phyloP scores from a whole-genome alignment of 2,113 vertebrate species.

The Andinoacara biseriatus region DNA sequence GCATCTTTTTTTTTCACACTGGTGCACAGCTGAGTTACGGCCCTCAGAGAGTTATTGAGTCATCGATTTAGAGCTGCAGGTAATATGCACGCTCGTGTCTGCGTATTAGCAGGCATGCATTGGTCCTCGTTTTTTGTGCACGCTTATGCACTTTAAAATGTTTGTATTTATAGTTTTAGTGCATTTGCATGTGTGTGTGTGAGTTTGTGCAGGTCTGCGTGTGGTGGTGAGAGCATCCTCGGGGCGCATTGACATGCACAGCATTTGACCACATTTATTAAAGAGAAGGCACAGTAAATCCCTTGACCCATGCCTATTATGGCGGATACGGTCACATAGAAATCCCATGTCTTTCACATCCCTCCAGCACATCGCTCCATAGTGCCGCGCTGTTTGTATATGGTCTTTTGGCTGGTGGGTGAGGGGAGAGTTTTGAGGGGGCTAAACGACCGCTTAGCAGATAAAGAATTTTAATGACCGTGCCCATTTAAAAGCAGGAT shows the following conservation, averaged over 20 bases:
- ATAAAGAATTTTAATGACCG: constrained; percentile 77
- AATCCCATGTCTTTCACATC: constrained; percentile 69
- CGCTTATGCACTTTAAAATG: not conserved
- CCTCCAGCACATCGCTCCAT: constrained; percentile 51
- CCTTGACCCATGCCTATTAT: constrained; percentile 50
- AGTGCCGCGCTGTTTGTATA: constrained; percentile 59
- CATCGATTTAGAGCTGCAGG: too few species aligned
- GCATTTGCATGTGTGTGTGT: not conserved
- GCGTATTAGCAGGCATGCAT: not conserved
- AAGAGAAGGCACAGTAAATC: constrained; percentile 68
- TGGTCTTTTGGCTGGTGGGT: constrained; percentile 41
- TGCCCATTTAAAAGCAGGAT: constrained; percentile 58
- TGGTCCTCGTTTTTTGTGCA: not conserved
- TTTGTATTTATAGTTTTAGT: not conserved
- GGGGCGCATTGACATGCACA: constrained; percentile 61
- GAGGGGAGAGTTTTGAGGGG: constrained; percentile 29
- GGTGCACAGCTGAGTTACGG: too few species aligned
- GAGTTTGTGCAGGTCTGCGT: constrained; percentile 19
- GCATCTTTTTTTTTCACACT: not conserved
- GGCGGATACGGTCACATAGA: constrained; percentile 50
- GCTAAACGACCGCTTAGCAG: constrained; percentile 72
- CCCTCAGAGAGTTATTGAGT: too few species aligned
- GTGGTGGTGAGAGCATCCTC: constrained; percentile 55
- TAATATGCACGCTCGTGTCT: not conserved
- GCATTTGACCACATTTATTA: constrained; percentile 72